Evolutionary conservation across 2,888 invertebrate genomes (phyloP), one percentile per base, ranked within the genome.

Genomic region (Limnephilus marmoratus): DNA sequence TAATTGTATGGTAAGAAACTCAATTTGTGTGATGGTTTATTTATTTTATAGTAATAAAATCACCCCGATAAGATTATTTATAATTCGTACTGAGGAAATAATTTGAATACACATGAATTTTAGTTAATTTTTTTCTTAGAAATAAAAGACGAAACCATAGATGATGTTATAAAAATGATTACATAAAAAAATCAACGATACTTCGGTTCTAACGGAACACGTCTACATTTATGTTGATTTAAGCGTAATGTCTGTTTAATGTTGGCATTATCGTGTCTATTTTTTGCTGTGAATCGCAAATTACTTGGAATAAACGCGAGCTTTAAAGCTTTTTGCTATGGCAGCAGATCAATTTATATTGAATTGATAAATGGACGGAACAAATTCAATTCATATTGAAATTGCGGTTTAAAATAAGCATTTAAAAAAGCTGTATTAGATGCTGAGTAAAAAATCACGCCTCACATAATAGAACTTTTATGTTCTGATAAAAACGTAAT

Each of bases 311-410:
- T 68, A 68, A 68, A 68, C 34, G 15, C 37, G 86, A 45, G 45
- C 86, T 86, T 85, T 86, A 41, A 86, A 86, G 86, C 49, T 86
- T 86, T 86, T 86, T 37, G 49, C 86, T 41, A 49, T 86, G n/a
- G 45, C 45, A 41, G 29, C 18, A 86, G 86, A 45, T 45, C 86
- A 45, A 86, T 45, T n/a, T 86, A 41, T 37, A 86, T 86, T 86
- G 86, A 86, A 29, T 45, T 45, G 86, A 13, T 29, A 49, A 86
- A 86, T 86, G 86, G 49, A 82, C 31, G 34, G 82, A 82, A 82
- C 82, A 31, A 34, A 31, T 82, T 82, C 31, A 15, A 82, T 31
- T 31, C 31, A 18, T 82, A 82, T 82, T 34, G 34, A 34, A 82
- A 82, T 31, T 31, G 13, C 34, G 34, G 15, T 34, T 13, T 82